Evolutionary conservation across 1,140 invertebrate genomes (phyloP), one percentile per base, ranked within the genome.

Genomic region (Paramacrobiotus metropolitanus): DNA sequence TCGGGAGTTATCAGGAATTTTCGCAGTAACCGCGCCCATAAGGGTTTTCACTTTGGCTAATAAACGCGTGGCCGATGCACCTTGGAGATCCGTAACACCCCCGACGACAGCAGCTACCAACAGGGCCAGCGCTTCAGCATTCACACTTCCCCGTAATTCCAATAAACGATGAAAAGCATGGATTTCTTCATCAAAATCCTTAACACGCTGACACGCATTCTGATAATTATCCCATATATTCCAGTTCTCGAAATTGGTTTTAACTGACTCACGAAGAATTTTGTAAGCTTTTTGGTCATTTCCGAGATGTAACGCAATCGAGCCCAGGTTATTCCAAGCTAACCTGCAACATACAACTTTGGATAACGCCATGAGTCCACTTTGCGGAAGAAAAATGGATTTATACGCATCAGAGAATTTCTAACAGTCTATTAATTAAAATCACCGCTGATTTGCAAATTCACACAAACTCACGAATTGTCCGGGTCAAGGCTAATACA

Each of bases 221-320:
- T 91, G 78, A 24, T 87, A 80, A 75, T 98, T 98, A 69, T 96
- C 91, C 92, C 92, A 96, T 0, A 97, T 79, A 77, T 87, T 84
- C 89, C 91, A 95, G 71, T 88, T 87, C 64, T 93, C 87, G 74
- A 83, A 94, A 73, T 91, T 90, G 66, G 83, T 93, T 71, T 87
- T 86, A 0, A 94, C 70, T 0, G 93, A 85, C 74, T 97, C 91
- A 65, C 85, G 81, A 2, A 75, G 64, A 3, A 69, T 65, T 62
- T 44, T 29, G 21, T 64, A 29, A 61, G 61, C 63, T 63, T 62
- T 74, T 75, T 93, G 94, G 66, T 96, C 82, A 0, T 85, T 82
- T 60, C 86, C 73, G 67, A 87, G 84, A 3, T 91, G 82, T 67
- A 94, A 90, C 2, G 86, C 87, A 70, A 91, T 89, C 15, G 88